Evolutionary conservation across 2,797 vertebrate species (phyloP), one percentile per base, ranked within the genome.

Genomic region (Ctenochaetus hawaiiensis): DNA sequence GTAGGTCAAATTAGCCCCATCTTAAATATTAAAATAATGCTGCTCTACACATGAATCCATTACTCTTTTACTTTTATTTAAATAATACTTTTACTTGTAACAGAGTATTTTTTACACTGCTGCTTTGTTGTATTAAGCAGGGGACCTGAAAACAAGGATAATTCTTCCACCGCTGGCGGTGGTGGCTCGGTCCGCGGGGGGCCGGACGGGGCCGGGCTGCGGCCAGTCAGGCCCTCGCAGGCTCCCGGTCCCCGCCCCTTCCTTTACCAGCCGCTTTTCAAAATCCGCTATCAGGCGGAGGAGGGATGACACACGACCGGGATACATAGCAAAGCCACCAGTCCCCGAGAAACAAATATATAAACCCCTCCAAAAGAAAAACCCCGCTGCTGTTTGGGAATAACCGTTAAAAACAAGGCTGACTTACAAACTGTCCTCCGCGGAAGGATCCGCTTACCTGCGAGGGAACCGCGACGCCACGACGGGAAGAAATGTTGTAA

Each of bases 211-310:
- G 73, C 67, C 58, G 2, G 48, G 6, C 59, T 10, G 23, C 0
- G 70, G 9, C 77, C 75, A 56, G 8, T 61, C 69, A 76, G 57
- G 60, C 54, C 47, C 56, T 6, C 26, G 22, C 58, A 37, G 63
- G 41, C 75, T 41, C 30, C 3, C 30, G 10, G 91, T 90, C 90
- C 58, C 94, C 94, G 91, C 94, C 94, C 69, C 93, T 95, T 95
- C 94, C 94, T 95, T 88, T 23, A 18, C 8, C 72, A 71, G 76
- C 64, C 83, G 79, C 89, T 92, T 92, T 95, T 95, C 94, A 95
- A 96, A 95, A 88, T 81, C 92, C 89, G 75, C 72, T 79, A 72
- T 70, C 1, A 80, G 43, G 49, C 71, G 14, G 26, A 37, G 26
- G 66, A 62, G 20, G 77, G 75, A 85, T 60, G 78, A 74, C 0